Conservation (phyloP, 1,140 invertebrate species). For the Venturia canescens region DNA sequence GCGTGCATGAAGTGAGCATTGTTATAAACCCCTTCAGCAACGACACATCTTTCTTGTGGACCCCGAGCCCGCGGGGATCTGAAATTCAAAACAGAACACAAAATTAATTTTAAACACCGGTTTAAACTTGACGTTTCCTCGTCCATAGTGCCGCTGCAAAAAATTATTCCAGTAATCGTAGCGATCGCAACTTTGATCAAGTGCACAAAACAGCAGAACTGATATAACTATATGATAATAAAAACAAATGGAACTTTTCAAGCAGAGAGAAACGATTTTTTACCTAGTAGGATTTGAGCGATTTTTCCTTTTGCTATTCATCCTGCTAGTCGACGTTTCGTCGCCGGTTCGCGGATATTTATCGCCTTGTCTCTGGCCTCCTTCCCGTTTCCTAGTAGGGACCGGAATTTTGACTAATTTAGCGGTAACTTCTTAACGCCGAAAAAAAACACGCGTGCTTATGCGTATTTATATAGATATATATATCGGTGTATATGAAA, state of each 20-base stretch:
- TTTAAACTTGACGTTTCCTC: neutral
- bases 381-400: constrained; percentile 78
- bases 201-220: neutral
- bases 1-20: constrained; percentile 93
- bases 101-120: constrained; percentile 24
- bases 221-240: neutral
- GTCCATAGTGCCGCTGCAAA: neutral
- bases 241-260: neutral
- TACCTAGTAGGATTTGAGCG: constrained; percentile 75
- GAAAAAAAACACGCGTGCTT: constrained; percentile 15
- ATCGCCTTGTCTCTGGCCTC: constrained; percentile 77
- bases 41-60: constrained; percentile 77
- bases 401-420: constrained; percentile 80
- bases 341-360: constrained; percentile 71
- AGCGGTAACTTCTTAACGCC: constrained; percentile 57
- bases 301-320: constrained; percentile 77
- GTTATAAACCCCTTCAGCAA: constrained; percentile 90
- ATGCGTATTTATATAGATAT: neutral
- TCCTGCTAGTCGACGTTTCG: constrained; percentile 71
- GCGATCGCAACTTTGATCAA: neutral
- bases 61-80: constrained; percentile 81
- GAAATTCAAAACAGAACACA: constrained; percentile 51
- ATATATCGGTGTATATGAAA: neutral
- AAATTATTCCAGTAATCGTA: neutral
- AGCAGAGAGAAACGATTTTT: neutral